Base-by-base conservation (phyloP, 1,140 invertebrate species). In the Campoletis sonorensis region DNA sequence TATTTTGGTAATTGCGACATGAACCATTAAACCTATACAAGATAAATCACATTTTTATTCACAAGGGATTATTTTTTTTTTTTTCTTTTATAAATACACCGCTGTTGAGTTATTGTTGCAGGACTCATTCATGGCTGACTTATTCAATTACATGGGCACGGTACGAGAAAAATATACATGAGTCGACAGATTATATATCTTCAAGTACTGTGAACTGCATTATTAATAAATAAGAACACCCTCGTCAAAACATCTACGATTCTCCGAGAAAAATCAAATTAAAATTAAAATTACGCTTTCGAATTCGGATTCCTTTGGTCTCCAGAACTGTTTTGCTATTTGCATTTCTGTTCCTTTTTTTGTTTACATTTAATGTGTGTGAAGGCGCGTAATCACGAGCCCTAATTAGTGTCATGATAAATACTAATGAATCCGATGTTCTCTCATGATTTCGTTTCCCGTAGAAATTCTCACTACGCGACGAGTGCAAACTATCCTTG, bases 41-140 rank as follows among this genome's bases (percentile, higher is more conserved):
- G 49, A 37, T 73, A 79, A 79, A 82, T 79, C 61, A 79, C 51
- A 79, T 72, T 82, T 13, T 79, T 82, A 79, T 82, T 79, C 40
- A 79, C 45, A 72, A 70, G 18, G 15, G 23, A 4, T 23, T 30
- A 26, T 67, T 58, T 58, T 58, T 23, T 1, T 58, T 58, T 45
- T 61, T 67, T 70, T 23, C 30, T 15, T 54, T 21, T 45, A 51
- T 27, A 61, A 72, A 61, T 72, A 54, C 33, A 21, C 64, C 70
- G 61, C 70, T 81, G 54, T 76, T 76, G 16, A 78, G 15, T 76
- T 37, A 64, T 51, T 40, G 61, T 61, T 77, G 75, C 75, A 40
- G 7, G 51, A 77, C 64, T 77, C 54, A 77, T 77, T 61, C 21
- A 77, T 77, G 75, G 54, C 54, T 77, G 75, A 64, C 26, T 58